Evolutionary conservation across 2,797 vertebrate species (phyloP).

Genomic region (Perodicticus potto): DNA sequence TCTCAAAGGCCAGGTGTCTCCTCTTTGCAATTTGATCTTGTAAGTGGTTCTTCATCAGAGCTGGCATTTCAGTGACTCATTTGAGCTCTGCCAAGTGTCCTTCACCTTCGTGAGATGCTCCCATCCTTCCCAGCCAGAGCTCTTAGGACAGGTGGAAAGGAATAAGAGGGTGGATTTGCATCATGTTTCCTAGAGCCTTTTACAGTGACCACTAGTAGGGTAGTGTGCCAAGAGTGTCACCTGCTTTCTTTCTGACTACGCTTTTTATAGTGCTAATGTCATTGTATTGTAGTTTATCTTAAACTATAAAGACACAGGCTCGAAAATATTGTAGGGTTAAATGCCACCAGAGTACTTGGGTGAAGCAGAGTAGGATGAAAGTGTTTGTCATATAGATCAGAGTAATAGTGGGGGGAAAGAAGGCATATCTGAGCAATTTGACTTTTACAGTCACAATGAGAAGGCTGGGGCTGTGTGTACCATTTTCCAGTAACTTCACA

Average conservation of each 20-base stretch:
- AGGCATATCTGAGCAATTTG: not conserved
- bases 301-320: not conserved
- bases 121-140: not conserved
- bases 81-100: constrained; percentile 45
- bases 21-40: constrained; percentile 61
- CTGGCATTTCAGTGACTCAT: constrained; percentile 33
- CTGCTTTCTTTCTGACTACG: not conserved
- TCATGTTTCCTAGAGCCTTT: not conserved
- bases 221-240: not conserved
- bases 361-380: not conserved
- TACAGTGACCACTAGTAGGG: not conserved
- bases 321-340: not conserved
- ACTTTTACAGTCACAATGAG: not conserved
- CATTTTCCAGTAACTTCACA: not conserved
- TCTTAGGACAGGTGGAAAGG: not conserved
- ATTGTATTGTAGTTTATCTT: not conserved
- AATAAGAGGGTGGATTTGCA: not conserved
- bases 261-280: not conserved
- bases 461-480: not conserved
- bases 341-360: not conserved
- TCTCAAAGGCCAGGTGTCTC: constrained; percentile 27
- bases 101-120: constrained; percentile 49
- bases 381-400: not conserved
- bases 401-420: not conserved
- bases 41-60: constrained; percentile 20